phyloP scores from a whole-genome alignment of 2,113 vertebrate species.

The Toxostoma redivivum region DNA sequence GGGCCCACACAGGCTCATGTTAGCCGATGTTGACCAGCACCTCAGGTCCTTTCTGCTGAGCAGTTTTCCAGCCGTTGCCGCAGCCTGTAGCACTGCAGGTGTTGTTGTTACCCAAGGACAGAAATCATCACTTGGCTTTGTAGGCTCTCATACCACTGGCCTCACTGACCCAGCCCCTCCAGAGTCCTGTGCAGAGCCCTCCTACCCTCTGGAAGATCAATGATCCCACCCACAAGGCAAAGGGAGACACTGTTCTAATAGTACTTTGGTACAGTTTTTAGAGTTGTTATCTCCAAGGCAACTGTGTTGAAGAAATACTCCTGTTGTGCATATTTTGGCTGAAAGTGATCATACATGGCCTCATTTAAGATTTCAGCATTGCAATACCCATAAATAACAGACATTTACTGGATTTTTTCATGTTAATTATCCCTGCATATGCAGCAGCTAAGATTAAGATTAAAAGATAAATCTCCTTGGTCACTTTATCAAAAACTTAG shows the following conservation, averaged over 20 bases:
- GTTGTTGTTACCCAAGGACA: background rate
- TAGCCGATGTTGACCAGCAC: background rate
- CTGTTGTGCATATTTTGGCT: background rate
- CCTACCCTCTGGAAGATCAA: background rate
- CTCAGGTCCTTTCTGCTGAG: background rate
- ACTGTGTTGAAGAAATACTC: background rate
- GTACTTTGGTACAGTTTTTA: background rate
- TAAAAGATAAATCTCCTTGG: background rate
- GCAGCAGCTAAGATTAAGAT: background rate
- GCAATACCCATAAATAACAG: background rate
- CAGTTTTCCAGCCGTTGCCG: background rate
- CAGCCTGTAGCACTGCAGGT: background rate
- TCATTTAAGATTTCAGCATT: background rate
- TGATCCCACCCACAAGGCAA: accelerated
- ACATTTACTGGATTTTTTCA: background rate
- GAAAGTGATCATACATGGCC: background rate
- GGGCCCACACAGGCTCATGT: background rate
- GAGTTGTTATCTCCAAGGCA: background rate
- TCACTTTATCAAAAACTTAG: background rate
- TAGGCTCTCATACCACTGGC: too few relatives aligned
- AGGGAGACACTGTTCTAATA: background rate
- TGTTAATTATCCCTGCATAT: background rate
- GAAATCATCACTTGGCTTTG: background rate
- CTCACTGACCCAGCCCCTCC: background rate
- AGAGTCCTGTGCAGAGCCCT: background rate